phyloP scores from a whole-genome alignment of 2,888 invertebrate genomes.

The Eulithis prunata region DNA sequence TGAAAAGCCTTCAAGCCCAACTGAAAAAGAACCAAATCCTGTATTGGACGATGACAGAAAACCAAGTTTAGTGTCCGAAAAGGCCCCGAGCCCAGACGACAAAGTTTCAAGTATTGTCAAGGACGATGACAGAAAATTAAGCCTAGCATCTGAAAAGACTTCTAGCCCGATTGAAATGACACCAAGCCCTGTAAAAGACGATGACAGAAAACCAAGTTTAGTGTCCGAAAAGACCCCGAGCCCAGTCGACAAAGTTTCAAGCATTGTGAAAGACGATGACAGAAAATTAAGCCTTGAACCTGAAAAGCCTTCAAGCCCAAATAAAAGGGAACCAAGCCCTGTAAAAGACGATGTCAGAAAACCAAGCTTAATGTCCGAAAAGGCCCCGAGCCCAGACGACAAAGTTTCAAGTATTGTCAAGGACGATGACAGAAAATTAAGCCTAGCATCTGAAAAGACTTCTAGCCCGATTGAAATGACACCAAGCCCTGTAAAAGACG shows the following conservation, averaged over 20 bases:
- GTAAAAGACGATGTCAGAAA: constrained; percentile 13
- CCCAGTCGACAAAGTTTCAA: too few relatives aligned
- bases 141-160: constrained; percentile 1
- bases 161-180: constrained; percentile 14
- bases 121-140: neutral
- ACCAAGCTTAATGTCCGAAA: constrained; percentile 5
- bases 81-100: constrained; percentile 20
- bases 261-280: too few relatives aligned
- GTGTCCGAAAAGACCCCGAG: neutral
- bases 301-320: constrained; percentile 20
- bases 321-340: constrained; percentile 3
- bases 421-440: neutral
- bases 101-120: constrained; percentile 16
- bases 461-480: constrained; percentile 21
- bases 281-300: constrained; percentile 1
- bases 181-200: neutral
- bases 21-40: constrained; percentile 22
- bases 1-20: constrained; percentile 10
- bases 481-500: constrained; percentile 6
- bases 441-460: constrained; percentile 18
- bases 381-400: too few relatives aligned
- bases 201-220: constrained; percentile 1
- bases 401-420: too few relatives aligned
- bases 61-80: neutral
- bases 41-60: constrained; percentile 23